Conservation (phyloP, 2,888 invertebrate species). For the Lordiphosa fenestrarum region DNA sequence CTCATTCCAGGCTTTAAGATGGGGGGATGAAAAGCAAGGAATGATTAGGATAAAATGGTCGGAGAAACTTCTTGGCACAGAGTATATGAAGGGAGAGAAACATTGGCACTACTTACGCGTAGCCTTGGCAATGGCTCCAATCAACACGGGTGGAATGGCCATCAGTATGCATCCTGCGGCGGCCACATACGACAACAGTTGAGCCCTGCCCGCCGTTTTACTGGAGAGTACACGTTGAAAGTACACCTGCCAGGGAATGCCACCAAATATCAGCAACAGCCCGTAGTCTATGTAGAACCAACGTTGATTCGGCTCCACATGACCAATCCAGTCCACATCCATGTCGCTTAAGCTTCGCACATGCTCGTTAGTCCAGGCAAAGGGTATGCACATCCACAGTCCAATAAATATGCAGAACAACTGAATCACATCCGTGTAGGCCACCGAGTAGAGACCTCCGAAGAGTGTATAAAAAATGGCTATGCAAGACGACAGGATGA, state of each 20-base stretch:
- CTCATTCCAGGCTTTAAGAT: slow-evolving; percentile 94
- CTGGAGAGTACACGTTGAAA: slow-evolving; percentile 98
- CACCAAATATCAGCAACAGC: slow-evolving; percentile 94
- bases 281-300: slow-evolving; percentile 94
- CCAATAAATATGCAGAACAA: slow-evolving; percentile 98
- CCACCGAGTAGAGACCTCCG: slow-evolving; percentile 98
- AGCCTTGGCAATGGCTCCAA: slow-evolving; percentile 97
- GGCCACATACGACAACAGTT: slow-evolving; percentile 96
- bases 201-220: slow-evolving; percentile 95
- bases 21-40: not conserved
- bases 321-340: slow-evolving; percentile 95
- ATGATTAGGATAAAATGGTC: too few species aligned
- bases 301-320: slow-evolving; percentile 86
- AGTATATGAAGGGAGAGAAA: too few species aligned
- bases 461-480: slow-evolving; percentile 98
- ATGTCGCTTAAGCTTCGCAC: slow-evolving; percentile 90
- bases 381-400: slow-evolving; percentile 98
- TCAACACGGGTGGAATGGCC: slow-evolving; percentile 98
- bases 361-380: slow-evolving; percentile 93
- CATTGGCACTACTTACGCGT: slow-evolving; percentile 84
- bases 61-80: too few species aligned
- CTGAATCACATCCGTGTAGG: slow-evolving; percentile 99
- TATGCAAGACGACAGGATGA: slow-evolving; percentile 96
- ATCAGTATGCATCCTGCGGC: slow-evolving; percentile 97
- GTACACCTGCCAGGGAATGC: slow-evolving; percentile 99